Conservation (phyloP, 2,888 invertebrate species). For the Dasysyrphus albostriatus region DNA sequence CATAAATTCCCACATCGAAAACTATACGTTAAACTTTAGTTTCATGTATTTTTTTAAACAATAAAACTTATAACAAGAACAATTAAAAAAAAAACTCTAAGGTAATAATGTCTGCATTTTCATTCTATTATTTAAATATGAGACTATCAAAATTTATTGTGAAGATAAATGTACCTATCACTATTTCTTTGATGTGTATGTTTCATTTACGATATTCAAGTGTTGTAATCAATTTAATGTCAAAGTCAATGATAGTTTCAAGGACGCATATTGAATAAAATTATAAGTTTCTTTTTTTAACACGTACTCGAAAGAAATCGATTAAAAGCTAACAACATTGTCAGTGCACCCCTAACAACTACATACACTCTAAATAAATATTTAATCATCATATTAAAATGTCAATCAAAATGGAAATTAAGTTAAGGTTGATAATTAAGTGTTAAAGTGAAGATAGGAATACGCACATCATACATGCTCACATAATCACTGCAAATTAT, state of each 20-base stretch:
- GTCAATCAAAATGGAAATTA: neutral
- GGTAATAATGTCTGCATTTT: too few relatives aligned
- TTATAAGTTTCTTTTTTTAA: neutral
- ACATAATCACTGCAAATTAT: too few relatives aligned
- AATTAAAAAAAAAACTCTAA: too few relatives aligned
- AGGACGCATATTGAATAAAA: neutral
- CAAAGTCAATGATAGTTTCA: conserved; percentile 12
- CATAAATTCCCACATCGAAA: too few relatives aligned
- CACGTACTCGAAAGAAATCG: neutral
- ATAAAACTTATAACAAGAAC: too few relatives aligned
- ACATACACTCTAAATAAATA: neutral
- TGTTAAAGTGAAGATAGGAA: neutral
- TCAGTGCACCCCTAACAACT: conserved; percentile 6
- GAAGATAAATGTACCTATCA: neutral
- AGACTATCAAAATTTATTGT: too few relatives aligned
- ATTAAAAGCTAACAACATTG: neutral
- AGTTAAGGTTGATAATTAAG: neutral
- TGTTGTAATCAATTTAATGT: neutral
- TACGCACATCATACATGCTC: too few relatives aligned
- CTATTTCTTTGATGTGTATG: neutral
- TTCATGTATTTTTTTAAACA: too few relatives aligned
- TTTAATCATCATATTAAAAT: conserved; percentile 4
- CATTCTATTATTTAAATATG: neutral
- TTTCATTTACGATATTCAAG: too few relatives aligned
- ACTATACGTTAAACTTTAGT: too few relatives aligned